Evolutionary conservation across 1,140 invertebrate species (phyloP).

Genomic region (Lasioglossum albipes): DNA sequence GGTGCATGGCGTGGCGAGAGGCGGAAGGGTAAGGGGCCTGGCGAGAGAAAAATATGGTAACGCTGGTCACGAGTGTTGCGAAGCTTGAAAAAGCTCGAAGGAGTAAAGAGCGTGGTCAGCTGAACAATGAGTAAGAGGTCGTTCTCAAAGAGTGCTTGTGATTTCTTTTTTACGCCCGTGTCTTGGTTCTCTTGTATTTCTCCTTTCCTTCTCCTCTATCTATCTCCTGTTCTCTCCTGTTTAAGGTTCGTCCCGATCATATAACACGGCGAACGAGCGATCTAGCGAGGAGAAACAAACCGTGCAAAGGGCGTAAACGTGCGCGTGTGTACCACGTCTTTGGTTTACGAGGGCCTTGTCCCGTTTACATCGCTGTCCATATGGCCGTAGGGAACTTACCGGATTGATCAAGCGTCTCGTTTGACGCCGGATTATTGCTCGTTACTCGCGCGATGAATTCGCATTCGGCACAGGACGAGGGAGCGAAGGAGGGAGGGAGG

Average conservation of each 20-base stretch:
- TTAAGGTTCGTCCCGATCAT: slow-evolving; percentile 15
- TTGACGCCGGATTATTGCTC: too few relatives aligned
- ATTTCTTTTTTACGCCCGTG: slow-evolving; percentile 12
- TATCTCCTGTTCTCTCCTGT: not conserved
- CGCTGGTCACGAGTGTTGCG: not conserved
- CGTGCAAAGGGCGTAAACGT: slow-evolving; percentile 31
- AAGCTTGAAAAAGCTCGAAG: not conserved
- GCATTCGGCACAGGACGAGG: too few relatives aligned
- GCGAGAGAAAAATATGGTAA: too few relatives aligned
- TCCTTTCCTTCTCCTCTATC: too few relatives aligned
- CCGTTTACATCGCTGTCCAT: slow-evolving; percentile 13
- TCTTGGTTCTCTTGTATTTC: not conserved
- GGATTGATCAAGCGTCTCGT: not conserved
- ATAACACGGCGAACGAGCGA: slow-evolving; percentile 5
- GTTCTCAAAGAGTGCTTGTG: not conserved
- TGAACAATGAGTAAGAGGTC: not conserved
- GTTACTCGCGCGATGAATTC: too few relatives aligned
- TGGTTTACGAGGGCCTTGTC: slow-evolving; percentile 45
- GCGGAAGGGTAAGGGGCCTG: too few relatives aligned
- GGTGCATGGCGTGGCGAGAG: too few relatives aligned
- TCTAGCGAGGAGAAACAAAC: slow-evolving; percentile 30
- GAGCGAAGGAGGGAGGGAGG: too few relatives aligned
- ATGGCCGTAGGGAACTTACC: not conserved
- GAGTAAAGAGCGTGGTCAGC: not conserved
- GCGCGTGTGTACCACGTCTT: slow-evolving; percentile 2